A percentile compares a stretch with the other conserved stretches of the same genome.
Evolutionary conservation across 2,888 invertebrate species (phyloP).

Genomic region (Flexamia atlantica): DNA sequence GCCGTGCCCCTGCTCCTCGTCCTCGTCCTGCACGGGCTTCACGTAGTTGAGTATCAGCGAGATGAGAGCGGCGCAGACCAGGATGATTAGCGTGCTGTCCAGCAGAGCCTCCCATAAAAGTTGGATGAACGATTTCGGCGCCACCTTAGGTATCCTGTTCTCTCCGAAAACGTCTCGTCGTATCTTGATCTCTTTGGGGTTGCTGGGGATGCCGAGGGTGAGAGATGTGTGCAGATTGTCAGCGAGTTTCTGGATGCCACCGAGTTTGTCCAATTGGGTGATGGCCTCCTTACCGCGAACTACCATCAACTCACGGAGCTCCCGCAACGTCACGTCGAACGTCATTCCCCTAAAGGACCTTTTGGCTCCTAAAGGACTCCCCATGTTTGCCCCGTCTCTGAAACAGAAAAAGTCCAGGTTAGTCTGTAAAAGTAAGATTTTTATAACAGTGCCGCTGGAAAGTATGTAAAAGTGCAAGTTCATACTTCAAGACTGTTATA

Average conservation of each 20-base stretch:
- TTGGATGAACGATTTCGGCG: slow-evolving; percentile 75
- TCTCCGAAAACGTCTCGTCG: slow-evolving; percentile 74
- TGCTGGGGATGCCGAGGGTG: neutral
- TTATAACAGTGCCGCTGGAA: too few relatives aligned
- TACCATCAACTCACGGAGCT: slow-evolving; percentile 81
- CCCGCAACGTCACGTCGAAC: slow-evolving; percentile 77
- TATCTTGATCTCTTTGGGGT: slow-evolving; percentile 75
- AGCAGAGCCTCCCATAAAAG: slow-evolving; percentile 78
- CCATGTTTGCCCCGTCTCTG: too few relatives aligned
- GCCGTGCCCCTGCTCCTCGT: slow-evolving; percentile 76
- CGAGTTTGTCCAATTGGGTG: slow-evolving; percentile 75
- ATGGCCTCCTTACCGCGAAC: slow-evolving; percentile 78
- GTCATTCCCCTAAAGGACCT: slow-evolving; percentile 66
- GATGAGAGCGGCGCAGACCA: slow-evolving; percentile 80
- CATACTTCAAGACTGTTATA: too few relatives aligned
- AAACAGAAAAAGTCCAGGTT: too few relatives aligned
- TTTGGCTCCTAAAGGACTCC: neutral
- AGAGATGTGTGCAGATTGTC: neutral
- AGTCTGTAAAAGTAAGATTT: too few relatives aligned
- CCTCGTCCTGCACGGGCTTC: slow-evolving; percentile 64
- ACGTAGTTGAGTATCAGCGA: slow-evolving; percentile 76
- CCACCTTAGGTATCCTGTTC: slow-evolving; percentile 81
- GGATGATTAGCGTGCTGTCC: slow-evolving; percentile 79
- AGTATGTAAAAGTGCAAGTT: too few relatives aligned
- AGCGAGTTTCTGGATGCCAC: slow-evolving; percentile 73